Conservation (phyloP, 2,797 vertebrate species). For the Austrolebias charrua region DNA sequence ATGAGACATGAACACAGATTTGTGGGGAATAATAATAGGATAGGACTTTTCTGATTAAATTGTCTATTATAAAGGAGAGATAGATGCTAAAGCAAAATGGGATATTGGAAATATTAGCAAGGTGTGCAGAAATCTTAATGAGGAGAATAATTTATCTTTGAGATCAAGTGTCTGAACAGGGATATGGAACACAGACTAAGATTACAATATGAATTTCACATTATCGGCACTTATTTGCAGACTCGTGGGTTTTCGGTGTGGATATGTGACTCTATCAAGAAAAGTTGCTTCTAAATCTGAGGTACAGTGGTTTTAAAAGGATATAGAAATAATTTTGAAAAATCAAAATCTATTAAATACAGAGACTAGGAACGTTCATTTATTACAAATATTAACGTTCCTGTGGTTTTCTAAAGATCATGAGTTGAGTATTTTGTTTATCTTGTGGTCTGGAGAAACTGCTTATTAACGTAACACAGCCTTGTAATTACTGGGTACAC, state of each 20-base stretch:
- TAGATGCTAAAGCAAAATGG: background rate
- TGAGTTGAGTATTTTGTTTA: too few species aligned
- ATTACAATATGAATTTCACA: background rate
- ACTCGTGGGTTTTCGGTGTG: background rate
- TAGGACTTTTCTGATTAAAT: background rate
- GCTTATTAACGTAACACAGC: too few species aligned
- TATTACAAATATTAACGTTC: too few species aligned
- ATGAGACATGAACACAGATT: background rate
- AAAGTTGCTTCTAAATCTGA: too few species aligned
- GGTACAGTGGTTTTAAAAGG: background rate
- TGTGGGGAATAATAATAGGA: background rate
- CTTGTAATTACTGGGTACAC: too few species aligned
- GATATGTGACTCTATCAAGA: too few species aligned
- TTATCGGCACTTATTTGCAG: background rate
- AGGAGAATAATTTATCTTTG: background rate
- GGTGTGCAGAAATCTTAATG: conserved; percentile 1
- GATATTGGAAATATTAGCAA: background rate
- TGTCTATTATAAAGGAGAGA: background rate
- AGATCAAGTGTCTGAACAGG: background rate
- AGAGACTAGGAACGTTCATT: too few species aligned
- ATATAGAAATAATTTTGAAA: background rate
- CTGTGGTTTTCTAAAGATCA: too few species aligned
- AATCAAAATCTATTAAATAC: background rate
- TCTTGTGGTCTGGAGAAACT: too few species aligned
- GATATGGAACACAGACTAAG: background rate